phyloP scores from a whole-genome alignment of 1,140 invertebrate species.

The Sitophilus oryzae region DNA sequence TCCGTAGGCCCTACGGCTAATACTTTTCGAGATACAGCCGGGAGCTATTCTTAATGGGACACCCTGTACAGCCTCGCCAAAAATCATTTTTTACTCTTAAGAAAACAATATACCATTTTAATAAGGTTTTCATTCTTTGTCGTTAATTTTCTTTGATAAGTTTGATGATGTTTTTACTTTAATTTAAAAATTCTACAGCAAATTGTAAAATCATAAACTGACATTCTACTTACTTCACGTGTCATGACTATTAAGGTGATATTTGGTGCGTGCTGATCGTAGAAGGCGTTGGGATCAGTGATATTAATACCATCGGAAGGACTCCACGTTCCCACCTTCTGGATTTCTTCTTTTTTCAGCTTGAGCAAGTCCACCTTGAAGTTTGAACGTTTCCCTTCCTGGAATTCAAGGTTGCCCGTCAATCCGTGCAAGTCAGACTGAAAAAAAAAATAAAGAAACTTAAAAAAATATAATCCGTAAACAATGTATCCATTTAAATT shows the following conservation, averaged over 20 bases:
- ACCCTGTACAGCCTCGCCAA: no score
- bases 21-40: no score
- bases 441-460: slow-evolving; percentile 35
- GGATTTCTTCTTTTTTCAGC: slow-evolving; percentile 66
- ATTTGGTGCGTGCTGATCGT: slow-evolving; percentile 73
- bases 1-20: no score
- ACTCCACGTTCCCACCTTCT: slow-evolving; percentile 79
- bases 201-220: no score
- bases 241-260: slow-evolving; percentile 87
- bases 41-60: no score
- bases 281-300: slow-evolving; percentile 80
- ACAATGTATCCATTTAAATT: no score
- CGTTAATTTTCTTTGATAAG: no score
- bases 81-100: background rate
- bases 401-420: slow-evolving; percentile 83
- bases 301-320: slow-evolving; percentile 68
- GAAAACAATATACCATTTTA: no score
- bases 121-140: no score
- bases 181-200: no score
- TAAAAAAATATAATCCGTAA: no score
- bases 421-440: slow-evolving; percentile 76
- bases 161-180: no score
- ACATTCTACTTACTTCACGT: slow-evolving; percentile 61
- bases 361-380: slow-evolving; percentile 84
- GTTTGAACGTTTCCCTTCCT: slow-evolving; percentile 72